Percentiles rank a stretch among this genome's conserved stretches.
Conservation (phyloP, 2,113 vertebrate genomes). For the Lasiurus borealis region DNA sequence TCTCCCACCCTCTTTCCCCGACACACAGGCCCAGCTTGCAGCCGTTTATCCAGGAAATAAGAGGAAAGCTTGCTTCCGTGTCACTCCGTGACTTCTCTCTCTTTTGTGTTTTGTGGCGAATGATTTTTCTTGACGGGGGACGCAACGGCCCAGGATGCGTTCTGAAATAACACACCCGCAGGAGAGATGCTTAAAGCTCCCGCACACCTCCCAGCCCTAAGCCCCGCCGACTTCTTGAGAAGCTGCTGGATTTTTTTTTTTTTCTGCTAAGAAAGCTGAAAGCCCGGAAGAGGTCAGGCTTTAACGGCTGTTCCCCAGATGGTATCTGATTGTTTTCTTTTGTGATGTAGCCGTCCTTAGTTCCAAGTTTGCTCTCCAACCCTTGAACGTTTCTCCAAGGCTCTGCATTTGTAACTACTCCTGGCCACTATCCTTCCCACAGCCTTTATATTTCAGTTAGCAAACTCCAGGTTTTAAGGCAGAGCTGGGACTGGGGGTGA, state of each 20-base stretch:
- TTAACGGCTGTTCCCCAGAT: slow-evolving; percentile 76
- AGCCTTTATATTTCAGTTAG: slow-evolving; percentile 82
- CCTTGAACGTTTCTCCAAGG: slow-evolving; percentile 78
- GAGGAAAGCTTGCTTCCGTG: slow-evolving; percentile 75
- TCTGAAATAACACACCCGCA: slow-evolving; percentile 70
- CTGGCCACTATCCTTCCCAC: slow-evolving; percentile 75
- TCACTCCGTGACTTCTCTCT: slow-evolving; percentile 74
- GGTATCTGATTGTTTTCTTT: slow-evolving; percentile 27
- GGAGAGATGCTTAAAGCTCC: slow-evolving; percentile 59
- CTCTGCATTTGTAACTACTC: slow-evolving; percentile 80
- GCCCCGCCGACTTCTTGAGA: slow-evolving; percentile 39
- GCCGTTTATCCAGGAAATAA: slow-evolving; percentile 66
- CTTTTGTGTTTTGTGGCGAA: slow-evolving; percentile 74
- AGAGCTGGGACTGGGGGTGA: slow-evolving; percentile 22
- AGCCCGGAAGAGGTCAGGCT: slow-evolving; percentile 70
- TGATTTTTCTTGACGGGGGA: slow-evolving; percentile 65
- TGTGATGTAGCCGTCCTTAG: slow-evolving; percentile 65
- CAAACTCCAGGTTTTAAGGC: slow-evolving; percentile 72
- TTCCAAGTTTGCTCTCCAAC: slow-evolving; percentile 77
- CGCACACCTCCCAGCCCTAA: background rate
- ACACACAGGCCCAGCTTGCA: slow-evolving; percentile 57
- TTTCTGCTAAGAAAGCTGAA: slow-evolving; percentile 69
- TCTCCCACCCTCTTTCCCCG: no score
- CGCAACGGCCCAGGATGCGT: background rate
- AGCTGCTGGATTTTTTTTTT: background rate